Conservation (phyloP, 2,888 invertebrate species). For the Lottia scabra region DNA sequence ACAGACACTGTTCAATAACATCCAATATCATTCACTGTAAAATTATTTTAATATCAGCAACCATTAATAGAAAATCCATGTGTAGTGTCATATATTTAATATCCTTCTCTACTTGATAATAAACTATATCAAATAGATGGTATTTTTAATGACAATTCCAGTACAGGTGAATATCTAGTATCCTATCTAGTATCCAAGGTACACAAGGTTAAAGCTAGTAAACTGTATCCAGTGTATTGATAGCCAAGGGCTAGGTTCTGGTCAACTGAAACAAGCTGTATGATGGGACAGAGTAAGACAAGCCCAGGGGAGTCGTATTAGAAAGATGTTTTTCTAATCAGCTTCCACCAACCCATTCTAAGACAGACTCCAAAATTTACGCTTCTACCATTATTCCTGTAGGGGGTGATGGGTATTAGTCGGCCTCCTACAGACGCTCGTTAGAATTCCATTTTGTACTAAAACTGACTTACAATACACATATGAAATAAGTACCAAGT, state of each 20-base stretch:
- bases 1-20: neutral
- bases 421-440: neutral
- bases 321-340: conserved; percentile 2
- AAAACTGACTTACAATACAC: too few relatives aligned
- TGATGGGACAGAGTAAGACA: conserved; percentile 1
- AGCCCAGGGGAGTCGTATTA: neutral
- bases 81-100: too few relatives aligned
- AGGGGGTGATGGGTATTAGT: neutral
- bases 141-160: neutral
- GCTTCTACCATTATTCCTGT: neutral
- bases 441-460: neutral
- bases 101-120: too few relatives aligned
- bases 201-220: neutral
- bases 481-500: too few relatives aligned
- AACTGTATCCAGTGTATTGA: neutral
- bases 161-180: neutral
- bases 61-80: too few relatives aligned
- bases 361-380: conserved; percentile 2
- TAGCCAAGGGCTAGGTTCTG: neutral
- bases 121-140: too few relatives aligned
- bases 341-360: conserved; percentile 1
- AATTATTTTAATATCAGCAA: too few relatives aligned
- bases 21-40: too few relatives aligned
- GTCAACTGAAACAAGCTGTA: conserved; percentile 1
- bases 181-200: conserved; percentile 4